phyloP scores from a whole-genome alignment of 2,113 vertebrate species.

The Elephantulus edwardii region DNA sequence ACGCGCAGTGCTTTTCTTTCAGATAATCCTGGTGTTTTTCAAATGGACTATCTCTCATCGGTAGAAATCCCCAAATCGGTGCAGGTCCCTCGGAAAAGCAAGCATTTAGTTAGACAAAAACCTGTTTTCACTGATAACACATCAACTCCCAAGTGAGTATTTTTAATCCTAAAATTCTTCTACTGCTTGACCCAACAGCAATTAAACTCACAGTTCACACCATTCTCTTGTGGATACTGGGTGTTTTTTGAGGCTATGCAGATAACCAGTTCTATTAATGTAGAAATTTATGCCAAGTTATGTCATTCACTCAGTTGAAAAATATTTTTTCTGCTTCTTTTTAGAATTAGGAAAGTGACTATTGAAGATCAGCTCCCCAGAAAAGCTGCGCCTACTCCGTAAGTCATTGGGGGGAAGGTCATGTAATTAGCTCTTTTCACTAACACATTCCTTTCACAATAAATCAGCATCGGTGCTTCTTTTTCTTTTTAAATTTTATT shows the following conservation, averaged over 20 bases:
- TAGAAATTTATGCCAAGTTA: neutral
- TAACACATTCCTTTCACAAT: neutral
- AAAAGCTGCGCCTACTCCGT: slow-evolving; percentile 81
- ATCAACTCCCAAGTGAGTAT: slow-evolving; percentile 82
- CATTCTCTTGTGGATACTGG: neutral
- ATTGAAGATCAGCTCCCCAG: slow-evolving; percentile 70
- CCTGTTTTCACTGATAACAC: slow-evolving; percentile 76
- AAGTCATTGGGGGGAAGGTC: slow-evolving; percentile 64
- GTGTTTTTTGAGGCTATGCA: neutral
- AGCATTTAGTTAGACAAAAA: slow-evolving; percentile 77
- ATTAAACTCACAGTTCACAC: neutral
- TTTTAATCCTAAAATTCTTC: neutral
- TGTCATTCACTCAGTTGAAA: neutral
- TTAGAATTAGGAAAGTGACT: slow-evolving; percentile 74
- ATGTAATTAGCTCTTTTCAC: slow-evolving; percentile 12
- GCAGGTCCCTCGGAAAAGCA: slow-evolving; percentile 81
- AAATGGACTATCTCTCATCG: slow-evolving; percentile 81
- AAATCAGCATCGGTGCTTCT: no score
- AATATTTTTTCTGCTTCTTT: slow-evolving; percentile 63
- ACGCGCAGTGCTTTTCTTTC: slow-evolving; percentile 25
- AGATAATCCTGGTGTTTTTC: slow-evolving; percentile 80
- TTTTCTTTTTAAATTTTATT: no score
- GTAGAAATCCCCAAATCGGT: slow-evolving; percentile 76
- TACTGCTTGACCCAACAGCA: neutral
- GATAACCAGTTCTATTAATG: neutral